Conservation (phyloP, 2,888 invertebrate species). For the Philaethria dido region DNA sequence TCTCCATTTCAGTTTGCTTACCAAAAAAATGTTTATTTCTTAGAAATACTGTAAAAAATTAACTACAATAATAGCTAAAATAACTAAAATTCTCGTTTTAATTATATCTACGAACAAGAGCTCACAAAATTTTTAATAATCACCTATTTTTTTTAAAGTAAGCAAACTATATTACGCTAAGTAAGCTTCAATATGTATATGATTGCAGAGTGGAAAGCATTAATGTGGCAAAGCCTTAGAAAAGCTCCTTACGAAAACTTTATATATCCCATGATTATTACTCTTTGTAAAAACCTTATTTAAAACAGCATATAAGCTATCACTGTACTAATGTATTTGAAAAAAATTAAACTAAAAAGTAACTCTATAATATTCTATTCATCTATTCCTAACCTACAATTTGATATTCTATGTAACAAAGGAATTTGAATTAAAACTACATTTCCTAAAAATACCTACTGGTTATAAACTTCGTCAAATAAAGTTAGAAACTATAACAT, state of each 20-base stretch:
- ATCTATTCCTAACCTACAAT: neutral
- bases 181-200: constrained; percentile 14
- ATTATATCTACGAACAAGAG: neutral
- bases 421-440: neutral
- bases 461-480: neutral
- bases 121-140: neutral
- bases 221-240: constrained; percentile 22
- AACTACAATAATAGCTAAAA: neutral
- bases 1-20: constrained; percentile 19
- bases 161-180: constrained; percentile 18
- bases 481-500: neutral
- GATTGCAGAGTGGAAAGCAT: constrained; percentile 29
- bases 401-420: neutral
- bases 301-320: constrained; percentile 1
- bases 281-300: neutral
- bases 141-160: constrained; percentile 14
- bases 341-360: constrained; percentile 3
- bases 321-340: neutral
- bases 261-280: constrained; percentile 5
- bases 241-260: constrained; percentile 3
- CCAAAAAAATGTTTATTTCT: neutral
- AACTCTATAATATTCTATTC: neutral
- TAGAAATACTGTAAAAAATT: too few species aligned
- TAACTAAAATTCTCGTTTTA: neutral
- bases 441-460: neutral